Evolutionary conservation across 2,888 invertebrate species (phyloP).

Genomic region (Bimastos eiseni): DNA sequence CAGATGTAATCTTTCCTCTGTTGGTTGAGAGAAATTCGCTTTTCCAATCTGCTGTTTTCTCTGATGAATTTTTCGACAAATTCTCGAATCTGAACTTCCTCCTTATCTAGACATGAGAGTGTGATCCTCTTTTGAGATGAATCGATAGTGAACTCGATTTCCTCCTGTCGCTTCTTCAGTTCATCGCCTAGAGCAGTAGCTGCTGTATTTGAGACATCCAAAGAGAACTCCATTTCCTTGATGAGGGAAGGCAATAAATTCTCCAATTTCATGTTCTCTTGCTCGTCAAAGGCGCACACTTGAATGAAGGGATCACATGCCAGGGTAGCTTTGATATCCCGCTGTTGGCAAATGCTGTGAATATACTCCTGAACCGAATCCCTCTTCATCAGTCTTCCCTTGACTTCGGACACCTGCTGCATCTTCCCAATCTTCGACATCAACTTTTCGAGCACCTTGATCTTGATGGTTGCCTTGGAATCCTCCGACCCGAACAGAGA

Average conservation of each 20-base stretch:
- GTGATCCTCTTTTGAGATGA: not conserved
- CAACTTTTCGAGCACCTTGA: not conserved
- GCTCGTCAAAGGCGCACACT: not conserved
- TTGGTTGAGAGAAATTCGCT: not conserved
- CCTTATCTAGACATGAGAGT: not conserved
- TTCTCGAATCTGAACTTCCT: not conserved
- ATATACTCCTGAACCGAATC: not conserved
- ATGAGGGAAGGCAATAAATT: not conserved
- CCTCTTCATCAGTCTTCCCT: not conserved
- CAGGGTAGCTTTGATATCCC: not conserved
- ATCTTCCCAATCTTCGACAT: not conserved
- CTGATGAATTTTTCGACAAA: not conserved
- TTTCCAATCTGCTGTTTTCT: not conserved
- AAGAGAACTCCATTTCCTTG: not conserved
- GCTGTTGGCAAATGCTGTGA: not conserved
- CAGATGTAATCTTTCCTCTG: not conserved
- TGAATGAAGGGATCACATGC: not conserved
- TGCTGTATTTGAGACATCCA: not conserved
- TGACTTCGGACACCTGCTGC: not conserved
- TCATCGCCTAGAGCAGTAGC: not conserved
- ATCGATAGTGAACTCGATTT: not conserved
- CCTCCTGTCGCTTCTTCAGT: not conserved
- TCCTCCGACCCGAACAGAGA: not conserved
- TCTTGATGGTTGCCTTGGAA: not conserved
- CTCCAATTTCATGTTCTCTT: not conserved